These are phyloP conservation scores for Scylla paramamosain DNA, from an alignment of 1,140 invertebrate genomes.

Conservation along the genomic window DNA sequence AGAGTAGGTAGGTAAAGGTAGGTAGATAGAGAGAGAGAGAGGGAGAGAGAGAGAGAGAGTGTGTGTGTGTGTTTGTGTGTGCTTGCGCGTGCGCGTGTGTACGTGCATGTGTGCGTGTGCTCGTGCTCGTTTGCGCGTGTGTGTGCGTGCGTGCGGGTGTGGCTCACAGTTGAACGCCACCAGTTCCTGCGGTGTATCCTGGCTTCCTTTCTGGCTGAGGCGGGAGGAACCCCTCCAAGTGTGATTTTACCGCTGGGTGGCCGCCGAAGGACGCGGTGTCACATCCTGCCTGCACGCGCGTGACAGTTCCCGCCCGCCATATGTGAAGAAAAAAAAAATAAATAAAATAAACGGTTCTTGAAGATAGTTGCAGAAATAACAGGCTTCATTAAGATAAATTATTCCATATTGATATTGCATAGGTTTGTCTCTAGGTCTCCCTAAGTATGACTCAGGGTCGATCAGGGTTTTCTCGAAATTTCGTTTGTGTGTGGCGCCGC, in stretches of 20 bases:
- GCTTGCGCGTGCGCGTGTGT: background rate
- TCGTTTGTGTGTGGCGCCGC: background rate
- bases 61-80: too few relatives aligned
- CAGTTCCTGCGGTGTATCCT: background rate
- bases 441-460: too few relatives aligned
- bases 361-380: background rate
- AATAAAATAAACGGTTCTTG: background rate
- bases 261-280: background rate
- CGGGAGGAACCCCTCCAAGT: background rate
- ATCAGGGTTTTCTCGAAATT: too few relatives aligned
- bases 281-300: background rate
- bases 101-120: too few relatives aligned
- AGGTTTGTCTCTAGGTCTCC: too few relatives aligned
- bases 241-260: background rate
- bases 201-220: background rate
- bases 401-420: too few relatives aligned
- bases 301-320: background rate
- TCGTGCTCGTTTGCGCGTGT: too few relatives aligned
- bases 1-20: background rate
- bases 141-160: background rate
- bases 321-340: background rate
- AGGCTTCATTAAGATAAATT: too few relatives aligned
- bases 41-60: constrained; percentile 32
- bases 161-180: background rate
- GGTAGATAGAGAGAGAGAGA: constrained; percentile 11